A percentile compares a stretch with the other conserved stretches of the same genome.
Conservation (phyloP, 2,888 invertebrate genomes). For the Mongoloraphidia duomilia region DNA sequence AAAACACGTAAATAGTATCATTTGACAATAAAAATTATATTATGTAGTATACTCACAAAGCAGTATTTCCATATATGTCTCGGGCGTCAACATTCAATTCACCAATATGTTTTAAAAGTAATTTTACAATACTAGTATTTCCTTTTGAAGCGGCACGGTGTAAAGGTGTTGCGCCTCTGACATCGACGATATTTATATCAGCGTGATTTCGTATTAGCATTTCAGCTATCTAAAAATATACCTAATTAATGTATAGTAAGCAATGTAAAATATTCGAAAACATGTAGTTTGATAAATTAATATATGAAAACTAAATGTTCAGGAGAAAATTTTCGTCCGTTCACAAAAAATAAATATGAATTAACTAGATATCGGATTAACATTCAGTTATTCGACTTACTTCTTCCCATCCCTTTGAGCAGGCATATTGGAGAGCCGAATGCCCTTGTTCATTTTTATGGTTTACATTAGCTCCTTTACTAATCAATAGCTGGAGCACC, state of each 20-base stretch:
- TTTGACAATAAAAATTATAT: background rate
- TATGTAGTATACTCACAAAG: slow-evolving; percentile 41
- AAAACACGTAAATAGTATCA: slow-evolving; percentile 1
- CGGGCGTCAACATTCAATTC: slow-evolving; percentile 38
- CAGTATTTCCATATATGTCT: slow-evolving; percentile 61
- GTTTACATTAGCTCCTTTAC: slow-evolving; percentile 57
- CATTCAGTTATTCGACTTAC: slow-evolving; percentile 27
- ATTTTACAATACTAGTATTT: slow-evolving; percentile 47
- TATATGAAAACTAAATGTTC: background rate
- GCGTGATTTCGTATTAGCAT: slow-evolving; percentile 51
- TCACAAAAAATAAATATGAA: too few species aligned
- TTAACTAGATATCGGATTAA: too few species aligned
- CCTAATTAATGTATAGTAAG: slow-evolving; percentile 5
- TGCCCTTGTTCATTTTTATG: slow-evolving; percentile 59
- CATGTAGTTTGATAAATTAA: slow-evolving; percentile 1
- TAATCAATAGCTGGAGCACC: slow-evolving; percentile 49
- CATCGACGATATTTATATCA: slow-evolving; percentile 52
- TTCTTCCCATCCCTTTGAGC: slow-evolving; percentile 66
- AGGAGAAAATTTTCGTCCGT: too few species aligned
- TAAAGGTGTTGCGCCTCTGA: slow-evolving; percentile 55
- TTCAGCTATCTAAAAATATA: slow-evolving; percentile 39
- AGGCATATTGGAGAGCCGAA: slow-evolving; percentile 70
- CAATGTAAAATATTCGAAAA: slow-evolving; percentile 1
- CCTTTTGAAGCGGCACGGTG: slow-evolving; percentile 72
- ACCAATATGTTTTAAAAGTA: slow-evolving; percentile 42